Percentiles rank a stretch among this genome's conserved stretches.
Evolutionary conservation across 2,888 invertebrate genomes (phyloP).

Genomic region (Escarpia spicata): DNA sequence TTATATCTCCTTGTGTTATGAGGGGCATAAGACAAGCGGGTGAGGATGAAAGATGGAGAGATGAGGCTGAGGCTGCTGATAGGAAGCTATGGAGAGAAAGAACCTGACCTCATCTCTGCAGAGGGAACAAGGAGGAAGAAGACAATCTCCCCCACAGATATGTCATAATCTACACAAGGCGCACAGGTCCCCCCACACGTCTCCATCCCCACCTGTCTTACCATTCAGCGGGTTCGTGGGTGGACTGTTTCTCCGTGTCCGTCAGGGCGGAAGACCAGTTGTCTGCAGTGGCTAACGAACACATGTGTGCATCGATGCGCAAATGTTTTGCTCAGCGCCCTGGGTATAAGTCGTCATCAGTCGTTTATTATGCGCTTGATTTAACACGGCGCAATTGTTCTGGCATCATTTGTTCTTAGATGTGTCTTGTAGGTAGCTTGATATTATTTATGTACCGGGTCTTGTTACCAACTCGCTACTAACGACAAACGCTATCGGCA

Average conservation of each 20-base stretch:
- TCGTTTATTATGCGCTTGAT: background rate
- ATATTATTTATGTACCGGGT: background rate
- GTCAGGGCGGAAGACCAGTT: background rate
- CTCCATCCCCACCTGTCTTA: background rate
- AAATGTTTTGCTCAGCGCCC: background rate
- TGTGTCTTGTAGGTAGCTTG: background rate
- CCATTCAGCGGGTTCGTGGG: background rate
- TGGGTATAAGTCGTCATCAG: background rate
- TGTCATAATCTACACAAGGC: background rate
- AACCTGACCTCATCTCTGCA: no score
- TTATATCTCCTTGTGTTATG: no score
- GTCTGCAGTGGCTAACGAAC: background rate
- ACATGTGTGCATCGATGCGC: background rate
- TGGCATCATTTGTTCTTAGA: background rate
- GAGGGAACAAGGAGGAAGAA: no score
- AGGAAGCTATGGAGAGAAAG: no score
- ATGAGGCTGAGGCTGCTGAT: no score
- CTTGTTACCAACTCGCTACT: background rate
- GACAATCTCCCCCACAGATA: background rate
- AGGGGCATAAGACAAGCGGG: no score
- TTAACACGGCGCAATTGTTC: slow-evolving; percentile 2
- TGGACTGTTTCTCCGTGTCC: background rate
- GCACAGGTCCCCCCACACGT: background rate
- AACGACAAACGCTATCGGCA: background rate
- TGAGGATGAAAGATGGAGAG: no score